Conservation (phyloP, 2,797 vertebrate species). For the Myioborus miniatus region DNA sequence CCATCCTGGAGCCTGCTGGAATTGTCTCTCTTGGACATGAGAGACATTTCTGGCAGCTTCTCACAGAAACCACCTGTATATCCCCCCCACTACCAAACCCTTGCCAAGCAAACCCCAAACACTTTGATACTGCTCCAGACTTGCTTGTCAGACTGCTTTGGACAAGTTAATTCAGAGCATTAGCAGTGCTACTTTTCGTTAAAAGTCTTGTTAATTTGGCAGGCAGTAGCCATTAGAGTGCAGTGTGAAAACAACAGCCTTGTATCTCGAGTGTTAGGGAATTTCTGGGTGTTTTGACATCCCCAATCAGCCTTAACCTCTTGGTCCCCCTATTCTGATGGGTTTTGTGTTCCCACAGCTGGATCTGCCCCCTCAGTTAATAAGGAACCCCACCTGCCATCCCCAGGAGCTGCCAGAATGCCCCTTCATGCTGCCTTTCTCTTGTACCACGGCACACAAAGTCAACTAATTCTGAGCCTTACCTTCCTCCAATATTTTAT, state of each 20-base stretch:
- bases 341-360: neutral
- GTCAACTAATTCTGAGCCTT: neutral
- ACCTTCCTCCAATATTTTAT: neutral
- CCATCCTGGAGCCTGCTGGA: neutral
- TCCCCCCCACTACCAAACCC: neutral
- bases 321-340: neutral
- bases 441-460: neutral
- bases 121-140: constrained; percentile 8
- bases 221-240: neutral
- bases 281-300: neutral
- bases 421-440: neutral
- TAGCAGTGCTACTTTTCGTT: constrained; percentile 40
- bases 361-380: neutral
- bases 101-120: neutral
- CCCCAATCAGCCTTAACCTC: neutral
- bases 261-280: neutral
- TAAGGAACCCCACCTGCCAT: neutral
- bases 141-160: constrained; percentile 45
- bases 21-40: neutral
- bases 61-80: neutral
- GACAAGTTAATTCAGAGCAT: constrained; percentile 41
- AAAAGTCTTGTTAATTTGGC: constrained; percentile 39
- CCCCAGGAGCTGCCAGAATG: neutral
- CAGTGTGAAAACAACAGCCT: neutral
- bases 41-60: neutral